These are phyloP conservation scores for Hemiscyllium ocellatum DNA, from an alignment of 2,113 vertebrate species.

Conservation along the genomic window DNA sequence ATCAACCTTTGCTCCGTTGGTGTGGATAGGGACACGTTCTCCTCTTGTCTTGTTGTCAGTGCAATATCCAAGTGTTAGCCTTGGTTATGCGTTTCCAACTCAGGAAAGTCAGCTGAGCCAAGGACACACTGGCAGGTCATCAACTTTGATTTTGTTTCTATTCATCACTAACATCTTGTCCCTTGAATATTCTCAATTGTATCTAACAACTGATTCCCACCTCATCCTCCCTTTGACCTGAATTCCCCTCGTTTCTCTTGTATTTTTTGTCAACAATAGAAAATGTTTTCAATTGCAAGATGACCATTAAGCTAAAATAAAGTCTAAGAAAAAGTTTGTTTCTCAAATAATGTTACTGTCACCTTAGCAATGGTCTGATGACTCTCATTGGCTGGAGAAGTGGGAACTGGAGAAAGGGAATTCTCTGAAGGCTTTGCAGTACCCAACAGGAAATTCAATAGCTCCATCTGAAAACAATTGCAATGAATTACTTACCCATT, in stretches of 20 bases:
- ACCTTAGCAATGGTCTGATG: slow-evolving; percentile 51
- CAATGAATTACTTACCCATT: slow-evolving; percentile 37
- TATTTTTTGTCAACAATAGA: neutral
- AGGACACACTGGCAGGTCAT: neutral
- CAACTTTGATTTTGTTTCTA: neutral
- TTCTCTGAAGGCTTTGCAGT: slow-evolving; percentile 43
- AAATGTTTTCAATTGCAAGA: neutral
- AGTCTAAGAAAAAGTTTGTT: neutral
- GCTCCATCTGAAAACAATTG: slow-evolving; percentile 56
- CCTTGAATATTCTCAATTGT: neutral
- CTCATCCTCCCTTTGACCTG: too few relatives aligned
- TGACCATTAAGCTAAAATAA: neutral
- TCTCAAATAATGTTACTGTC: neutral
- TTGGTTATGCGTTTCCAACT: neutral
- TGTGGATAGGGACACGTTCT: too few relatives aligned
- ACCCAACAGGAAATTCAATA: slow-evolving; percentile 72
- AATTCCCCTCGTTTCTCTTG: too few relatives aligned
- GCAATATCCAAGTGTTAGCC: neutral
- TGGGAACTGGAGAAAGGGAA: slow-evolving; percentile 43
- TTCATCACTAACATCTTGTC: neutral
- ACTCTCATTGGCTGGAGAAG: slow-evolving; percentile 46
- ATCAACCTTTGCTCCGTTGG: too few relatives aligned
- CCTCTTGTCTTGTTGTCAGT: too few relatives aligned
- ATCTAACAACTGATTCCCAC: too few relatives aligned
- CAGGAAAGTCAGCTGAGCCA: neutral